Percentiles rank a stretch among this genome's conserved stretches.
Conservation (phyloP, 2,888 invertebrate species). For the Parascotia fuliginaria region DNA sequence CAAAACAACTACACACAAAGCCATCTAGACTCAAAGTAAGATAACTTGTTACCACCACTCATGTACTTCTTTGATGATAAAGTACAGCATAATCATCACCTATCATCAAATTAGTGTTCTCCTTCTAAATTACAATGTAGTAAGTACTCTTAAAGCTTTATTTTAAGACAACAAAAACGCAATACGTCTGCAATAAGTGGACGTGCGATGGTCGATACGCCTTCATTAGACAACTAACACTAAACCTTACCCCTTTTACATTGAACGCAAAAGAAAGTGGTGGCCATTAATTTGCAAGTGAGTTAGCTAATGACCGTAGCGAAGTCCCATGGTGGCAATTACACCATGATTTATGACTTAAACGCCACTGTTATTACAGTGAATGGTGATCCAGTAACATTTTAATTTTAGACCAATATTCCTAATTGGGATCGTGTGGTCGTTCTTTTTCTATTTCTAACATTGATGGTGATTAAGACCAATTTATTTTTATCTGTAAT, state of each 20-base stretch:
- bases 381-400: conserved; percentile 55
- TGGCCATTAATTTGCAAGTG: conserved; percentile 45
- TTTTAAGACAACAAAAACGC: too few species aligned
- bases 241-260: conserved; percentile 3
- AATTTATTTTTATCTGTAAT: neutral
- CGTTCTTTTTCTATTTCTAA: neutral
- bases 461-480: neutral
- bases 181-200: too few species aligned
- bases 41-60: too few species aligned
- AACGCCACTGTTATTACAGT: conserved; percentile 54
- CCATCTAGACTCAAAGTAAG: too few species aligned
- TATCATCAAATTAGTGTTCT: too few species aligned
- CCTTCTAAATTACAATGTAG: too few species aligned
- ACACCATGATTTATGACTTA: conserved; percentile 70
- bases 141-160: too few species aligned
- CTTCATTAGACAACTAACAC: neutral
- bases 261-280: conserved; percentile 32
- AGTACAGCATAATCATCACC: too few species aligned
- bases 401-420: conserved; percentile 56
- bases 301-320: conserved; percentile 46
- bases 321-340: conserved; percentile 60
- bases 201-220: too few species aligned
- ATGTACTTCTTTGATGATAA: too few species aligned
- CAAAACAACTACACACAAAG: too few species aligned
- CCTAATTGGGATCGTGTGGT: conserved; percentile 5